Percentiles rank a stretch among this genome's conserved stretches.
phyloP scores from a whole-genome alignment of 2,888 invertebrate genomes.

The Drosophila anomalata region DNA sequence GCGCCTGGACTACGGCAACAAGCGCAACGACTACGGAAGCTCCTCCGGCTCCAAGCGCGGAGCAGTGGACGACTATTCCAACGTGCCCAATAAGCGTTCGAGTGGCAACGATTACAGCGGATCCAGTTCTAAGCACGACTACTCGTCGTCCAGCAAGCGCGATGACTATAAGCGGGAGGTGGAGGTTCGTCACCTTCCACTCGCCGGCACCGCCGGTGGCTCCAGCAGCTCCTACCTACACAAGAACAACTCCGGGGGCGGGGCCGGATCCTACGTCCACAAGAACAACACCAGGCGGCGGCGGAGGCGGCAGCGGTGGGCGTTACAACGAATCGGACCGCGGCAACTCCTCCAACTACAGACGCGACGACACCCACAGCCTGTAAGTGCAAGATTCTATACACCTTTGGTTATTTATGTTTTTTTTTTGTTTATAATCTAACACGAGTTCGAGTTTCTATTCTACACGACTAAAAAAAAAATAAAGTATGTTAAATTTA shows the following conservation, averaged over 20 bases:
- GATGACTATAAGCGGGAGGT: slow-evolving; percentile 83
- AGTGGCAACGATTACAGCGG: slow-evolving; percentile 73
- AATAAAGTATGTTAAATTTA: slow-evolving; percentile 15
- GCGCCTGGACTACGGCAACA: slow-evolving; percentile 69
- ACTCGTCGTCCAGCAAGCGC: slow-evolving; percentile 73
- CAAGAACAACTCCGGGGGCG: slow-evolving; percentile 57
- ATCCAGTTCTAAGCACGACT: slow-evolving; percentile 76
- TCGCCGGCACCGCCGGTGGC: slow-evolving; percentile 57
- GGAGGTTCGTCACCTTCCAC: slow-evolving; percentile 80
- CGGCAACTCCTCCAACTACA: slow-evolving; percentile 67
- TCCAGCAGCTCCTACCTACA: slow-evolving; percentile 71
- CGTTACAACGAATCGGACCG: slow-evolving; percentile 79
- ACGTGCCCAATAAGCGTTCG: slow-evolving; percentile 76
- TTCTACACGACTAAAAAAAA: neutral
- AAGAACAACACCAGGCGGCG: slow-evolving; percentile 57
- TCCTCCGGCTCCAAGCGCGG: slow-evolving; percentile 70
- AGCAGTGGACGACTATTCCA: slow-evolving; percentile 77
- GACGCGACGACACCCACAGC: slow-evolving; percentile 74
- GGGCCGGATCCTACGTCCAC: slow-evolving; percentile 60
- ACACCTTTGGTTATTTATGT: neutral
- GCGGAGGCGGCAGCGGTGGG: slow-evolving; percentile 56
- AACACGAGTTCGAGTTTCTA: neutral
- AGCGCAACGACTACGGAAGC: slow-evolving; percentile 70
- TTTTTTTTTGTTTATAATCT: neutral
- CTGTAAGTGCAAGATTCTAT: slow-evolving; percentile 44